Evolutionary conservation across 2,888 invertebrate species (phyloP).

Genomic region (Agonum fuliginosum): DNA sequence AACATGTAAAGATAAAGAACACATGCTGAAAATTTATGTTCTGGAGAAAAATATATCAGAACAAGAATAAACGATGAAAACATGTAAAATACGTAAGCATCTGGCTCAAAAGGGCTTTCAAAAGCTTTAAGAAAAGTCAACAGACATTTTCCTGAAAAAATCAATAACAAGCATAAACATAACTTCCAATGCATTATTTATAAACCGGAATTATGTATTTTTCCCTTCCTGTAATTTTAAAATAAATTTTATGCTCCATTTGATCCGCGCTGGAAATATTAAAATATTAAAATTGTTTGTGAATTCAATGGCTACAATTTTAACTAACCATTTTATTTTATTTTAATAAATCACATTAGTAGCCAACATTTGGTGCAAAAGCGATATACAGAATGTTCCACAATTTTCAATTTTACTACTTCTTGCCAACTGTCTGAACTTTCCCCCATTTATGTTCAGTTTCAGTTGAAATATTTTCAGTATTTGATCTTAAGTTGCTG

Average conservation of each 20-base stretch:
- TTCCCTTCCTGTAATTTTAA: neutral
- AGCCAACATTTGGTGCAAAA: too few species aligned
- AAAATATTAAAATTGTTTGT: too few species aligned
- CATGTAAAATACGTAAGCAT: slow-evolving; percentile 40
- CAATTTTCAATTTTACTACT: too few species aligned
- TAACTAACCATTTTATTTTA: too few species aligned
- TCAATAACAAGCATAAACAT: slow-evolving; percentile 38
- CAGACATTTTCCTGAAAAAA: slow-evolving; percentile 34
- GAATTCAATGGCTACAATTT: too few species aligned
- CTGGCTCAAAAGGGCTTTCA: slow-evolving; percentile 34
- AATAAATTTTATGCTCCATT: neutral
- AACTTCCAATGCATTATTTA: slow-evolving; percentile 34
- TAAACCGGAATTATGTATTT: neutral
- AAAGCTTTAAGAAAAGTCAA: slow-evolving; percentile 39
- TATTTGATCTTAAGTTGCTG: too few species aligned
- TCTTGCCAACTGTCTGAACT: too few species aligned
- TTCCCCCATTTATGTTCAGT: too few species aligned
- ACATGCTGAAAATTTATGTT: slow-evolving; percentile 35
- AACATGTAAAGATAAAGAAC: slow-evolving; percentile 39
- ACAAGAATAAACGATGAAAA: slow-evolving; percentile 42
- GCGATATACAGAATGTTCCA: too few species aligned
- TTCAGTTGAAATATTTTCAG: too few species aligned
- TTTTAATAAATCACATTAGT: too few species aligned
- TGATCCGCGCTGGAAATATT: too few species aligned
- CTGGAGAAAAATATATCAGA: slow-evolving; percentile 40